These are phyloP conservation scores for Malurus cyaneus DNA, from an alignment of 2,113 vertebrate species.

Conservation along the genomic window DNA sequence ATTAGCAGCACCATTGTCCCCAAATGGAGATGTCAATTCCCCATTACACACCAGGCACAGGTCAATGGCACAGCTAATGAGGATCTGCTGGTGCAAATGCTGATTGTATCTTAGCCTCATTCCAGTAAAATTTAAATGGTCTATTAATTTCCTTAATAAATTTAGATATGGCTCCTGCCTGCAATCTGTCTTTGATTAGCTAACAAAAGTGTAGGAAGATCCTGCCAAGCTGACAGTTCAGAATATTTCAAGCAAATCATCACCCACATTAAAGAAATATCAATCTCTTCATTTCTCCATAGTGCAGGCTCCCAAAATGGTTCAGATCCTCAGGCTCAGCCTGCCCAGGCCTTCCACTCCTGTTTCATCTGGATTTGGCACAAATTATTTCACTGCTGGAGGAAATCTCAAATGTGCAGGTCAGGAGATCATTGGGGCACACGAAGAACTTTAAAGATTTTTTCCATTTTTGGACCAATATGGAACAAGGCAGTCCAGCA, in stretches of 20 bases:
- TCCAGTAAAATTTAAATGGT: constrained; percentile 78
- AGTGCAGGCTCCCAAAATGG: not conserved
- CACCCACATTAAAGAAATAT: constrained; percentile 13
- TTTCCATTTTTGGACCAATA: not conserved
- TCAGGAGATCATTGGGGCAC: not conserved
- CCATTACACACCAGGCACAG: constrained; percentile 59
- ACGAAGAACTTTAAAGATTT: not conserved
- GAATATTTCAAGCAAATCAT: constrained; percentile 64
- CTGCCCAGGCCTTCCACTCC: not conserved
- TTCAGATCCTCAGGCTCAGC: not conserved
- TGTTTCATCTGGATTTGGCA: not conserved
- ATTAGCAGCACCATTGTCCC: constrained; percentile 7
- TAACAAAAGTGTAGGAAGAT: constrained; percentile 71
- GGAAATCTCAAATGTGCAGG: not conserved
- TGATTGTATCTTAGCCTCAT: constrained; percentile 73
- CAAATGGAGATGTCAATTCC: constrained; percentile 62
- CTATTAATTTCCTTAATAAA: constrained; percentile 83
- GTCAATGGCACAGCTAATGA: constrained; percentile 72
- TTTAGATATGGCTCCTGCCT: constrained; percentile 78
- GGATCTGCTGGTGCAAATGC: constrained; percentile 64
- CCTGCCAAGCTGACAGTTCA: constrained; percentile 63
- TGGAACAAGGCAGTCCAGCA: not conserved
- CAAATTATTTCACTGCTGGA: not conserved
- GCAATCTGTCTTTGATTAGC: constrained; percentile 81
- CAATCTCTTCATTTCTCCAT: not conserved